Conservation (phyloP, 1,140 invertebrate species). For the Bombus polaris region DNA sequence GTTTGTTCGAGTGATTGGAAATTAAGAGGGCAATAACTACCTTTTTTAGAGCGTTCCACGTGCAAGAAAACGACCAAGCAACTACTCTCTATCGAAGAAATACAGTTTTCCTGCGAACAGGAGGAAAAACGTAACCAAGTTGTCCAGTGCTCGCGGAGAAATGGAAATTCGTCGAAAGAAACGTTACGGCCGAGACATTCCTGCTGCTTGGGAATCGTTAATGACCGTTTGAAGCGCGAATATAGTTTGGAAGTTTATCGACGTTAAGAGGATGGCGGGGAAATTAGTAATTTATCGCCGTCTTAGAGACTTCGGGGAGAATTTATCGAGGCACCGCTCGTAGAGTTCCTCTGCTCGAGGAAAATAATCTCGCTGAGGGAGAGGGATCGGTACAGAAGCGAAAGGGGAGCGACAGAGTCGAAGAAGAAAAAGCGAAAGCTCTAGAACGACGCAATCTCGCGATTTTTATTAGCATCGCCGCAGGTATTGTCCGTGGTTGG, state of each 20-base stretch:
- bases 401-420: too few species aligned
- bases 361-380: slow-evolving; percentile 20
- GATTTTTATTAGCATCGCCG: slow-evolving; percentile 32
- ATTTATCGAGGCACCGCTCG: slow-evolving; percentile 38
- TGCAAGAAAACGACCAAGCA: not conserved
- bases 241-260: slow-evolving; percentile 44
- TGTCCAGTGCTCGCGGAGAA: not conserved
- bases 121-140: not conserved
- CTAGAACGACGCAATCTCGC: slow-evolving; percentile 25
- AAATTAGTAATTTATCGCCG: slow-evolving; percentile 54
- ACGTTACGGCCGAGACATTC: not conserved
- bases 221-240: slow-evolving; percentile 37
- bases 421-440: not conserved
- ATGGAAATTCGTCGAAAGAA: not conserved
- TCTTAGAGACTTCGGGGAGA: slow-evolving; percentile 28
- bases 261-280: slow-evolving; percentile 42
- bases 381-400: too few species aligned
- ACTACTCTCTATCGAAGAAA: not conserved
- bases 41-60: not conserved
- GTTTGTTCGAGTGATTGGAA: not conserved
- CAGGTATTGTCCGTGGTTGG: slow-evolving; percentile 8
- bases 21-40: not conserved
- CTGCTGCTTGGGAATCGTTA: slow-evolving; percentile 17
- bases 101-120: not conserved
- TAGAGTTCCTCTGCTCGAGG: slow-evolving; percentile 21